Evolutionary conservation across 1,140 invertebrate species (phyloP), one percentile per base, ranked within the genome.

Genomic region (Drosophila murphyi): DNA sequence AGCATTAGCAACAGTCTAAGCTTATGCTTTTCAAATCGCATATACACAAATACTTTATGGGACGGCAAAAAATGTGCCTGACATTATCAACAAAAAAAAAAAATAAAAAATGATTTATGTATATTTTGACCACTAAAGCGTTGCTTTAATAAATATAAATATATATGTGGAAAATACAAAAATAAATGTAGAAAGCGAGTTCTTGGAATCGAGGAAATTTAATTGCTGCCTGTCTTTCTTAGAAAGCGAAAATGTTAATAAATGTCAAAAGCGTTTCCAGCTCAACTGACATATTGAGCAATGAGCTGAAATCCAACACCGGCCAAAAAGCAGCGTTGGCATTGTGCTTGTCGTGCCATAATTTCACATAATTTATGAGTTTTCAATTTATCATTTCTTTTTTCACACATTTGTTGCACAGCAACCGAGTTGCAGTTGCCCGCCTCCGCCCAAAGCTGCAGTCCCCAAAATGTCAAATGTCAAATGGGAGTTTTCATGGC

Each of bases 351-450:
- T 41, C 60, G n/a, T 41, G 34, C 61, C 48, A 76, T 85, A 88
- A 83, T 83, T 89, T 83, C 80, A 78, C 68, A 83, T 83, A 89
- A 89, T 89, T 89, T 85, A 89, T 81, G 85, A 89, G 77, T 81
- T 89, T 89, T 89, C 85, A 85, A 89, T 89, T 85, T 85, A 85
- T 89, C 80, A 81, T 64, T 60, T 12, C 56, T 51, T 54, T 12
- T 51, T 54, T 47, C 7, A 3, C 20, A 20, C 20, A 20, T 20
- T 20, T 20, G 2, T 34, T 47, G 28, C 59, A 28, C 35, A 59
- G 12, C 10, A 43, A 37, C 12, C 43, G 2, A 62, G 29, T 41
- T 67, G 54, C 72, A 56, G 43, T 20, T 52, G 48, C 59, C 48
- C 41, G 12, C 57, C 63, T 69, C 10, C 0, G 4, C 39, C 39